Percentiles rank a stretch among this genome's conserved stretches.
Evolutionary conservation across 2,797 vertebrate species (phyloP).

Genomic region (Luscinia megarhynchos): DNA sequence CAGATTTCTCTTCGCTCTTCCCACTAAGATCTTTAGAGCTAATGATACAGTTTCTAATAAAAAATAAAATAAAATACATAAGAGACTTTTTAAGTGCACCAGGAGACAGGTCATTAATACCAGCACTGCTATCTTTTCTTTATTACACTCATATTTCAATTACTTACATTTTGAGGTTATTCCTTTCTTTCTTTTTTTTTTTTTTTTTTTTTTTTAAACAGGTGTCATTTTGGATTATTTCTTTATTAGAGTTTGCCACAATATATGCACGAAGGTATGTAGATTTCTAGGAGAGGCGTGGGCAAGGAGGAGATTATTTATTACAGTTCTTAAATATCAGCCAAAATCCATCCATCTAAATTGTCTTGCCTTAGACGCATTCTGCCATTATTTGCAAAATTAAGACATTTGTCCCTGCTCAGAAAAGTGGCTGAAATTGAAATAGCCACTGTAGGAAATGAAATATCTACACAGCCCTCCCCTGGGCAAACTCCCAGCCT

Average conservation of each 20-base stretch:
- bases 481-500: neutral
- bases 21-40: slow-evolving; percentile 71
- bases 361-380: slow-evolving; percentile 22
- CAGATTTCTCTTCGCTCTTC: slow-evolving; percentile 56
- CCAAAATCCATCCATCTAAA: slow-evolving; percentile 72
- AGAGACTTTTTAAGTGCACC: slow-evolving; percentile 75
- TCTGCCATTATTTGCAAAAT: slow-evolving; percentile 46
- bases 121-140: slow-evolving; percentile 75
- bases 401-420: neutral
- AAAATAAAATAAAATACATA: slow-evolving; percentile 80
- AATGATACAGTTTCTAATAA: slow-evolving; percentile 81
- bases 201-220: slow-evolving; percentile 58
- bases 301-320: slow-evolving; percentile 66
- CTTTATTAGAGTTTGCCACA: slow-evolving; percentile 77
- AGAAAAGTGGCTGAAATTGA: neutral
- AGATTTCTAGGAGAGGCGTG: slow-evolving; percentile 50
- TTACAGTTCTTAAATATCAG: slow-evolving; percentile 71
- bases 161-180: slow-evolving; percentile 71
- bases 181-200: slow-evolving; percentile 24
- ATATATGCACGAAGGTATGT: slow-evolving; percentile 74
- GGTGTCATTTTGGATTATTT: slow-evolving; percentile 78
- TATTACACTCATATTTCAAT: slow-evolving; percentile 84
- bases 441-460: neutral
- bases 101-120: slow-evolving; percentile 79
- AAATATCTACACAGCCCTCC: neutral